Percentiles rank a stretch among this genome's conserved stretches.
Evolutionary conservation across 1,140 invertebrate species (phyloP).

Genomic region (Drosophila virilis): DNA sequence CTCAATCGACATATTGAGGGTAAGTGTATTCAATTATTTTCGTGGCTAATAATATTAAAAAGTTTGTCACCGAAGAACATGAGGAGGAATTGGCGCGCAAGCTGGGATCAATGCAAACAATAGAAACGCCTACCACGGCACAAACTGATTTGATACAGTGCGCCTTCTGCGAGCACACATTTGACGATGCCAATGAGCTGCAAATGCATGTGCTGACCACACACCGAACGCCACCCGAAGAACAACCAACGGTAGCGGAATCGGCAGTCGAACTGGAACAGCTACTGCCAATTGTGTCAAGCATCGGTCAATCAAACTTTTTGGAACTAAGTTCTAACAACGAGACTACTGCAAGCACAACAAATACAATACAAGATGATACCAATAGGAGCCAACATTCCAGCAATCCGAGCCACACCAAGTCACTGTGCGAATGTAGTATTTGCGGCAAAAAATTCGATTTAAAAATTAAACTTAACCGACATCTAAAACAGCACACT

Average conservation of each 20-base stretch:
- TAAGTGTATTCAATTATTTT: constrained; percentile 2
- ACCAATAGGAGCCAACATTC: constrained; percentile 20
- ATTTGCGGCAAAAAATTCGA: constrained; percentile 64
- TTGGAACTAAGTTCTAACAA: no score
- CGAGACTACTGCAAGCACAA: neutral
- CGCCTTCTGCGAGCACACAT: constrained; percentile 51
- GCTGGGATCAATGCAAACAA: constrained; percentile 7
- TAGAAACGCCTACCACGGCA: neutral
- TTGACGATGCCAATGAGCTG: constrained; percentile 39
- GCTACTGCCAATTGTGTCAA: neutral
- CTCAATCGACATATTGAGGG: constrained; percentile 55
- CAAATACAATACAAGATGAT: neutral
- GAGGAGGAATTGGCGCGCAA: constrained; percentile 40
- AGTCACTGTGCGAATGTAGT: constrained; percentile 41
- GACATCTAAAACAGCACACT: constrained; percentile 60
- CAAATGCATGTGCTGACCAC: constrained; percentile 45
- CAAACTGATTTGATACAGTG: constrained; percentile 37
- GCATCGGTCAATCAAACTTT: no score
- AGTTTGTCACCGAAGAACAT: constrained; percentile 25
- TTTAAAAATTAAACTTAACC: constrained; percentile 72
- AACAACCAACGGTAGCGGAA: neutral
- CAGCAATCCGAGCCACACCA: neutral
- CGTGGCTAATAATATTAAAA: neutral
- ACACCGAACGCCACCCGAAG: constrained; percentile 11
- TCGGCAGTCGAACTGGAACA: neutral